Percentiles rank a stretch among this genome's conserved stretches.
These are phyloP conservation scores for Macquaria ambigua DNA, from an alignment of 2,113 vertebrate species.

Conservation along the genomic window DNA sequence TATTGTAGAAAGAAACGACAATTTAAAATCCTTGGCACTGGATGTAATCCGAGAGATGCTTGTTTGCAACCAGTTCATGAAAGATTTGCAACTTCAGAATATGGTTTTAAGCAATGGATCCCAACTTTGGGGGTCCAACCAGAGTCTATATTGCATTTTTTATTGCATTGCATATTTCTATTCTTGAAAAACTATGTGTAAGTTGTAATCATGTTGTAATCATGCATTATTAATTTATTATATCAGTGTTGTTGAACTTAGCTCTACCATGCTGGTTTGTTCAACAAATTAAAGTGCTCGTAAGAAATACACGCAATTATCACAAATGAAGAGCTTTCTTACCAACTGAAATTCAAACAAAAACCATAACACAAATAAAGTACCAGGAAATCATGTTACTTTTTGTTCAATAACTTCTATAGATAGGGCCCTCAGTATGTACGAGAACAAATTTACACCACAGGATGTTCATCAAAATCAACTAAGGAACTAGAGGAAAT, in stretches of 20 bases:
- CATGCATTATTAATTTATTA: conserved; percentile 21
- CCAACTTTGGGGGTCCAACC: neutral
- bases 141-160: conserved; percentile 60
- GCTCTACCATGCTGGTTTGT: conserved; percentile 27
- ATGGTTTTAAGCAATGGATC: neutral
- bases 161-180: conserved; percentile 57
- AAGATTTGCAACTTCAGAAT: conserved; percentile 15
- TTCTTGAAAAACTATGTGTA: conserved; percentile 4
- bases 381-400: neutral
- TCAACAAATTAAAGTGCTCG: conserved; percentile 31
- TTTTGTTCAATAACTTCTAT: neutral
- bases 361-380: neutral
- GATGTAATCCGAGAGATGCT: neutral
- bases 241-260: conserved; percentile 11
- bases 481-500: neutral
- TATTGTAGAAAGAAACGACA: neutral
- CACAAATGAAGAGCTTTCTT: neutral
- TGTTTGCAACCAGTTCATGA: conserved; percentile 2
- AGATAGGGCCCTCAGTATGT: neutral
- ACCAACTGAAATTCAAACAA: neutral
- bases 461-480: neutral
- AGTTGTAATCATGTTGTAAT: conserved; percentile 22
- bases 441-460: neutral
- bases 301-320: conserved; percentile 24
- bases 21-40: conserved; percentile 55